Evolutionary conservation across 2,888 invertebrate genomes (phyloP).

Genomic region (Meandrusa payeni): DNA sequence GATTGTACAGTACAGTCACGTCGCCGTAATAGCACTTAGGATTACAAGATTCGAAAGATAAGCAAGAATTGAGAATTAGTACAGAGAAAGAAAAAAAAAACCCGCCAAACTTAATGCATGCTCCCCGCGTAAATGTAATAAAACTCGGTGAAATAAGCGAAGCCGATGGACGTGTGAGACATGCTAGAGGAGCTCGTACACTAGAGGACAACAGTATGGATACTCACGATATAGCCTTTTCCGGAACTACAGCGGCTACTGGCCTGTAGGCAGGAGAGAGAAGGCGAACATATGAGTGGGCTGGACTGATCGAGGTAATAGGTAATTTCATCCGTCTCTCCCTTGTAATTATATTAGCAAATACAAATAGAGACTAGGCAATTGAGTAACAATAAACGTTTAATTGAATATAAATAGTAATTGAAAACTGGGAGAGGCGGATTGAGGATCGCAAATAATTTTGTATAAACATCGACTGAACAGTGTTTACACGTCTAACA

Average conservation of each 20-base stretch:
- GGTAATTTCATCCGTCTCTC: slow-evolving; percentile 64
- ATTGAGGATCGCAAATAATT: slow-evolving; percentile 22
- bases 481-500: slow-evolving; percentile 18
- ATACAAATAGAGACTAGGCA: too few relatives aligned
- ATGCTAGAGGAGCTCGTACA: slow-evolving; percentile 41
- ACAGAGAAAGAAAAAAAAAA: slow-evolving; percentile 21
- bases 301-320: slow-evolving; percentile 60
- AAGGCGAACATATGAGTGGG: slow-evolving; percentile 80
- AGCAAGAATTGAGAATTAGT: slow-evolving; percentile 14
- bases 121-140: slow-evolving; percentile 24
- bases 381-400: too few relatives aligned
- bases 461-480: slow-evolving; percentile 12
- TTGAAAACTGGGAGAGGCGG: slow-evolving; percentile 19
- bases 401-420: too few relatives aligned
- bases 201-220: slow-evolving; percentile 62
- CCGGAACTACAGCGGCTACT: slow-evolving; percentile 96
- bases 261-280: slow-evolving; percentile 85
- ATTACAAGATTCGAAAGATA: slow-evolving; percentile 19
- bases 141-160: slow-evolving; percentile 34
- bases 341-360: slow-evolving; percentile 31
- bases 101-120: slow-evolving; percentile 22
- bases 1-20: slow-evolving; percentile 14
- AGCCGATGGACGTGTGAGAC: slow-evolving; percentile 28
- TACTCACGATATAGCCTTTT: slow-evolving; percentile 97
- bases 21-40: slow-evolving; percentile 15